These are phyloP conservation scores for Tryphoninae sp. DNA, from an alignment of 2,888 invertebrate species.

Conservation along the genomic window DNA sequence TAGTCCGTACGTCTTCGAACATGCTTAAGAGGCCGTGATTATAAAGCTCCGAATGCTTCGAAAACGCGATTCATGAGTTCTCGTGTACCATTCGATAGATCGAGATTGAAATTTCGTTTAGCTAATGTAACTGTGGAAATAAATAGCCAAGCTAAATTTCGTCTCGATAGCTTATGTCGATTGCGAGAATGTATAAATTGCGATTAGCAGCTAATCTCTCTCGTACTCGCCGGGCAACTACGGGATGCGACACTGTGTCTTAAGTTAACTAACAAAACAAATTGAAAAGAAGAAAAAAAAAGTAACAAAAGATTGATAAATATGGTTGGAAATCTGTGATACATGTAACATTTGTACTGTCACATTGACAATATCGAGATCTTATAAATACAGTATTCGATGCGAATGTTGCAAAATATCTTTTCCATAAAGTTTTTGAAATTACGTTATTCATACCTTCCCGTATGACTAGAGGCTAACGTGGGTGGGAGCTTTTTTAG, in stretches of 20 bases:
- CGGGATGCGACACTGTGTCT: too few species aligned
- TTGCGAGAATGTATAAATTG: too few species aligned
- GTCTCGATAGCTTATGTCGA: too few species aligned
- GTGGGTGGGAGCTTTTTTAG: too few species aligned
- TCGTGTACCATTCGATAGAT: too few species aligned
- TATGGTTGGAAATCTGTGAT: slow-evolving; percentile 76
- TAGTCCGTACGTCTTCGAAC: slow-evolving; percentile 47
- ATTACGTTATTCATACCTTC: too few species aligned
- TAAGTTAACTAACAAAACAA: slow-evolving; percentile 39
- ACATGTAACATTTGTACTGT: slow-evolving; percentile 74
- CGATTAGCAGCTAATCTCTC: too few species aligned
- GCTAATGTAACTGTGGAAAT: too few species aligned
- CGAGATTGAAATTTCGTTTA: too few species aligned
- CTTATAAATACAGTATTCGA: slow-evolving; percentile 69
- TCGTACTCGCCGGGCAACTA: too few species aligned
- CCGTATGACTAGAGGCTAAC: too few species aligned
- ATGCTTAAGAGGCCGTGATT: background rate
- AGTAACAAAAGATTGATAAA: slow-evolving; percentile 18
- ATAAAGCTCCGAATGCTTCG: background rate
- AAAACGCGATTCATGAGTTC: background rate
- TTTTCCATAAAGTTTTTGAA: background rate
- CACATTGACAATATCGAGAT: slow-evolving; percentile 74
- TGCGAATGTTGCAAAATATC: slow-evolving; percentile 57
- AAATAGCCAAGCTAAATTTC: too few species aligned
- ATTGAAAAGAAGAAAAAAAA: slow-evolving; percentile 40